A percentile compares a stretch with the other conserved stretches of the same genome.
Conservation (phyloP, 2,797 vertebrate species). For the Coranthus polyacanthus region DNA sequence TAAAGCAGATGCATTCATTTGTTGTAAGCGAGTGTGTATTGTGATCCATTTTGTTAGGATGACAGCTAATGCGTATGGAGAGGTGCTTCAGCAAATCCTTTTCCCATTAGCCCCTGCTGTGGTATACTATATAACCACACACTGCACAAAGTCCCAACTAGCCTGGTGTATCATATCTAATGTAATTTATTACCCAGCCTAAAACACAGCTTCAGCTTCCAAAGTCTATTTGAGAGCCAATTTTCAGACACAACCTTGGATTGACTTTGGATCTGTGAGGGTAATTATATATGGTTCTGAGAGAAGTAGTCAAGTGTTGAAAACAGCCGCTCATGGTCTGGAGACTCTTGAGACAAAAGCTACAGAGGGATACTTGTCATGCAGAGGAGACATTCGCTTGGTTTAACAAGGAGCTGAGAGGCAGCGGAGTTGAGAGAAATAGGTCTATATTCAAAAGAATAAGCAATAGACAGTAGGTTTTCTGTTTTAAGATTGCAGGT, state of each 20-base stretch:
- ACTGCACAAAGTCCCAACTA: neutral
- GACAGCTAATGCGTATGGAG: conserved; percentile 8
- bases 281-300: conserved; percentile 74
- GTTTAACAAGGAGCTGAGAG: conserved; percentile 60
- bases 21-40: neutral
- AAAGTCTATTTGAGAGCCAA: conserved; percentile 59
- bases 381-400: conserved; percentile 62
- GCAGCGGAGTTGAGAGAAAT: conserved; percentile 49
- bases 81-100: conserved; percentile 2
- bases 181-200: conserved; percentile 58
- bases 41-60: neutral
- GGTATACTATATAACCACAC: too few relatives aligned
- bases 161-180: conserved; percentile 32
- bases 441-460: conserved; percentile 62
- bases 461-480: conserved; percentile 48
- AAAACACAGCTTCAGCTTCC: conserved; percentile 29
- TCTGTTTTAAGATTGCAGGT: conserved; percentile 40
- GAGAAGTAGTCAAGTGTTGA: conserved; percentile 71
- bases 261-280: conserved; percentile 71
- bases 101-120: conserved; percentile 8
- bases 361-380: conserved; percentile 73
- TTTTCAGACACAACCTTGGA: conserved; percentile 71
- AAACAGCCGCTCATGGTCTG: conserved; percentile 65
- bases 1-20: too few relatives aligned
- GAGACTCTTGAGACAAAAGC: conserved; percentile 74